Conservation (phyloP, 2,888 invertebrate species). For the Scelioninae gen. 1 region DNA sequence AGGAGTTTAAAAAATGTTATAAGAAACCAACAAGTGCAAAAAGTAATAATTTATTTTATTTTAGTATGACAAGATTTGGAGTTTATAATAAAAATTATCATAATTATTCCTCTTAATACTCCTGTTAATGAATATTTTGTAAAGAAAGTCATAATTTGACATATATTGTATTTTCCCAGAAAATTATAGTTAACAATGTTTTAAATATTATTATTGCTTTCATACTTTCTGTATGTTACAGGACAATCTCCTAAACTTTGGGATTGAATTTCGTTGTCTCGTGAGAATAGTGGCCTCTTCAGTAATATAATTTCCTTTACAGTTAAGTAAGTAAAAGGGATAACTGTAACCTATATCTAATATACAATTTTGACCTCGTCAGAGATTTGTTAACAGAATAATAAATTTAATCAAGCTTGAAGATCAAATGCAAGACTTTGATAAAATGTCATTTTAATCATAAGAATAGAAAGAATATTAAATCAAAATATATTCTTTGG, state of each 20-base stretch:
- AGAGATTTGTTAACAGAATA: conserved; percentile 37
- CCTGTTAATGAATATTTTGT: not conserved
- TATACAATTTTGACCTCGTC: conserved; percentile 44
- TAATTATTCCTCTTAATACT: not conserved
- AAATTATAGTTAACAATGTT: conserved; percentile 18
- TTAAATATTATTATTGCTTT: conserved; percentile 38
- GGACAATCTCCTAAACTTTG: conserved; percentile 59
- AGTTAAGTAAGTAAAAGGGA: conserved; percentile 63
- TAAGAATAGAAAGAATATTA: no score
- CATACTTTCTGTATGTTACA: conserved; percentile 46
- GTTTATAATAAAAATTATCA: not conserved
- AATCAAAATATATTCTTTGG: no score
- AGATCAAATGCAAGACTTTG: not conserved
- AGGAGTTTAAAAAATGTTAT: no score
- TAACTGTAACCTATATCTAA: conserved; percentile 58
- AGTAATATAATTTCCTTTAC: conserved; percentile 63
- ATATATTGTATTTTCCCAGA: not conserved
- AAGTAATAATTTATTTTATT: no score
- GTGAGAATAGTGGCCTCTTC: conserved; percentile 61
- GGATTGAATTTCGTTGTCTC: conserved; percentile 62
- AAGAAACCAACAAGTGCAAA: no score
- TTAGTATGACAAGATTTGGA: no score
- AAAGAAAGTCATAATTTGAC: not conserved
- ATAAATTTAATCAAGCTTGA: conserved; percentile 35
- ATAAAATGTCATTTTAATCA: not conserved